Percentiles rank a stretch among this genome's conserved stretches.
Conservation (phyloP, 2,797 vertebrate genomes). For the Lithobates pipiens region DNA sequence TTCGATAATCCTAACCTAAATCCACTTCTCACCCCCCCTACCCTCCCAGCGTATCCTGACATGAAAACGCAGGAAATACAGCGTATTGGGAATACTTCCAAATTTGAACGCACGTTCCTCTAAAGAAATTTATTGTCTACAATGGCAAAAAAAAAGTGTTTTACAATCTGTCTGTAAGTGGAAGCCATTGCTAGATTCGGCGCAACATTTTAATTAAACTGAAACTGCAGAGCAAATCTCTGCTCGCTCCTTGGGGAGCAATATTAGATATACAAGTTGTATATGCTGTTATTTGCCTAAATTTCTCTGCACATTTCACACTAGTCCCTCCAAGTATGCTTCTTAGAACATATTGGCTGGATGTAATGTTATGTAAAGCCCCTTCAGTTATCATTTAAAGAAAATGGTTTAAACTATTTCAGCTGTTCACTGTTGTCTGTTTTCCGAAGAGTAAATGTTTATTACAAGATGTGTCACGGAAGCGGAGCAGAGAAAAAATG, state of each 20-base stretch:
- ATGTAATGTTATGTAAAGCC: slow-evolving; percentile 47
- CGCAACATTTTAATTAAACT: slow-evolving; percentile 62
- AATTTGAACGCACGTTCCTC: slow-evolving; percentile 45
- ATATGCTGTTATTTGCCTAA: slow-evolving; percentile 53
- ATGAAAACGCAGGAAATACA: slow-evolving; percentile 38
- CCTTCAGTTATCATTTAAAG: slow-evolving; percentile 59
- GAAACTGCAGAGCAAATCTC: slow-evolving; percentile 58
- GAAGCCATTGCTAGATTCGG: slow-evolving; percentile 54
- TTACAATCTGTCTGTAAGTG: slow-evolving; percentile 62
- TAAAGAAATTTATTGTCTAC: slow-evolving; percentile 58
- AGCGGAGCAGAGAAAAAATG: slow-evolving; percentile 15
- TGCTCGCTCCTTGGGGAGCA: slow-evolving; percentile 21
- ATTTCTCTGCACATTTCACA: slow-evolving; percentile 34
- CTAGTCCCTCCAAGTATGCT: slow-evolving; percentile 40
- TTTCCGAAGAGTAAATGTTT: slow-evolving; percentile 41
- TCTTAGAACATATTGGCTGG: slow-evolving; percentile 49
- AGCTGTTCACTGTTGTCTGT: slow-evolving; percentile 49
- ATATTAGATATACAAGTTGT: slow-evolving; percentile 55
- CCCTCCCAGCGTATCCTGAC: slow-evolving; percentile 19
- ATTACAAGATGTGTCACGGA: slow-evolving; percentile 22
- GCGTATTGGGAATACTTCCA: slow-evolving; percentile 50
- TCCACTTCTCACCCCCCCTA: slow-evolving; percentile 26
- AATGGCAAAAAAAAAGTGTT: slow-evolving; percentile 56
- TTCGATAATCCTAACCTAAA: slow-evolving; percentile 33
- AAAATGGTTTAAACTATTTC: slow-evolving; percentile 46